Evolutionary conservation across 2,797 vertebrate genomes (phyloP).

Genomic region (Thunnus albacares): DNA sequence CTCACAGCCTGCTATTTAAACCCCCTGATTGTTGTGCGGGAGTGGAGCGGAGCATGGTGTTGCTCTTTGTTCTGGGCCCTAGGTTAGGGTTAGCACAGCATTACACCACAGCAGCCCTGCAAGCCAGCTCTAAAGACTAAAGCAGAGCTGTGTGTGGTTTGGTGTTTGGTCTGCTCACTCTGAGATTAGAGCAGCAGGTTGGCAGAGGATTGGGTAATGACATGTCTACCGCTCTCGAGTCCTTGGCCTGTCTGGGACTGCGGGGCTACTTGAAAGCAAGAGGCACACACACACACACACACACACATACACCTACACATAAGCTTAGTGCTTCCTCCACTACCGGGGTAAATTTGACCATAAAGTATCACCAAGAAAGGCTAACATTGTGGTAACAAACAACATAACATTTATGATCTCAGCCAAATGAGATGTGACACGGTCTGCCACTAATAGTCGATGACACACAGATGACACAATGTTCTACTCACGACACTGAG

Average conservation of each 20-base stretch:
- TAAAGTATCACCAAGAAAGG: constrained; percentile 46
- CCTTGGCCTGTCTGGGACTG: constrained; percentile 82
- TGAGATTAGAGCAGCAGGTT: constrained; percentile 83
- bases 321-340: constrained; percentile 30
- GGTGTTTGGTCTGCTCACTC: constrained; percentile 80
- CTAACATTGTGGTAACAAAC: constrained; percentile 61
- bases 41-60: constrained; percentile 64
- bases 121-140: constrained; percentile 70
- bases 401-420: constrained; percentile 59
- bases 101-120: constrained; percentile 64
- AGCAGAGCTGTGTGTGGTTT: constrained; percentile 81
- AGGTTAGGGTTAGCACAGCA: constrained; percentile 72
- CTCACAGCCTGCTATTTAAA: constrained; percentile 83
- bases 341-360: constrained; percentile 47
- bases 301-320: constrained; percentile 40
- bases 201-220: constrained; percentile 82
- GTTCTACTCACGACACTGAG: constrained; percentile 49
- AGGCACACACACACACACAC: constrained; percentile 28
- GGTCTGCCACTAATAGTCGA: constrained; percentile 60
- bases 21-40: constrained; percentile 67
- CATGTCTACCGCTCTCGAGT: constrained; percentile 79
- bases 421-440: constrained; percentile 72
- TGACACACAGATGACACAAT: constrained; percentile 60
- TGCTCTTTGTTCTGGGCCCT: constrained; percentile 73
- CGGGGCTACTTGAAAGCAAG: constrained; percentile 59